Percentiles rank a stretch among this genome's conserved stretches.
Conservation (phyloP, 2,888 invertebrate species). For the Horisme vitalbata region DNA sequence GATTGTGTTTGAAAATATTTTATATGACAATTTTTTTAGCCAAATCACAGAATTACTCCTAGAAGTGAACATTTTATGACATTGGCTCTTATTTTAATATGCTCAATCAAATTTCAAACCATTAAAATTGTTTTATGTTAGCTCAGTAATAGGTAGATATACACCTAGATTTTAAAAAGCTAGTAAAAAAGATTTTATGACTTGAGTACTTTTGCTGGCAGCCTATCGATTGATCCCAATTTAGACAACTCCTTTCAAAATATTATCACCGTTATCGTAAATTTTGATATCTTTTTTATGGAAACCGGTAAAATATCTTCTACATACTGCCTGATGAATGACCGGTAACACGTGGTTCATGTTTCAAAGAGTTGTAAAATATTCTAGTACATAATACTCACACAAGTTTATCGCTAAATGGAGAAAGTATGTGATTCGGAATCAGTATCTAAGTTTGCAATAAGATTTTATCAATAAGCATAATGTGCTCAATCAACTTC, state of each 20-base stretch:
- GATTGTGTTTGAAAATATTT: too few relatives aligned
- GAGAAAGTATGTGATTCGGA: neutral
- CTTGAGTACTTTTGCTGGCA: constrained; percentile 22
- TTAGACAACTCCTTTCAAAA: constrained; percentile 14
- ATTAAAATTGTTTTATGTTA: constrained; percentile 18
- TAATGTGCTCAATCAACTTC: constrained; percentile 12
- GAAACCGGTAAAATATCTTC: constrained; percentile 13
- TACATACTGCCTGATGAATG: constrained; percentile 6
- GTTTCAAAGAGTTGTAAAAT: neutral
- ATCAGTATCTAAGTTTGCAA: neutral
- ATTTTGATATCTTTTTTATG: constrained; percentile 13
- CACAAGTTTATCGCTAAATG: neutral
- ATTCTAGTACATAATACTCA: neutral
- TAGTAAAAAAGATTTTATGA: constrained; percentile 22
- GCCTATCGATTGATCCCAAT: constrained; percentile 18
- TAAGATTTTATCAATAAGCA: constrained; percentile 23
- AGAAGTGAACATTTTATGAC: too few relatives aligned
- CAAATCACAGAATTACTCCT: too few relatives aligned
- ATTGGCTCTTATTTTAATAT: too few relatives aligned
- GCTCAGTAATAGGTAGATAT: constrained; percentile 21
- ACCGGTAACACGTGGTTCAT: constrained; percentile 18
- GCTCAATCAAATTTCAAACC: too few relatives aligned
- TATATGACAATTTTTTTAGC: too few relatives aligned
- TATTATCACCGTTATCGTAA: constrained; percentile 10
- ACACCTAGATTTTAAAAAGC: constrained; percentile 3